Base-by-base conservation (phyloP, 2,113 vertebrate genomes). In the Lasiurus borealis region DNA sequence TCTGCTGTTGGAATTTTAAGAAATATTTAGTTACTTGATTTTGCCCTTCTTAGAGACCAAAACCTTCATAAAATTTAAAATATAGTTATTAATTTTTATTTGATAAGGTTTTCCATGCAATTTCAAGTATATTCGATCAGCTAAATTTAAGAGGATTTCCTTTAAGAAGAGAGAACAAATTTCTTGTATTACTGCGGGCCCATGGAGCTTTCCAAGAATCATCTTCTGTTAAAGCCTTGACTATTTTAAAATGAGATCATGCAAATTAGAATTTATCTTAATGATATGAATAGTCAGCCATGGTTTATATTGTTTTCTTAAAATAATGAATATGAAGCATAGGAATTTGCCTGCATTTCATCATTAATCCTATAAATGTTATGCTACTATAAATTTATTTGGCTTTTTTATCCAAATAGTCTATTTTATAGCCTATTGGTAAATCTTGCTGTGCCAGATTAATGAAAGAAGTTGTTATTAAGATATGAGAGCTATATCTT, bases 241-340 rank as follows among this genome's bases (percentile, higher is more conserved):
- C 36, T 31, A 8, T 62, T 95, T 85, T 84, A 75, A 92, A 87
- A 21, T 68, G 50, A 78, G 76, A 69, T 40, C 25, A 36, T 91
- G 31, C 75, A 12, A 75, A 83, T 34, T 64, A n/a, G 71, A 83
- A 84, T 75, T 2, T 2, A 46, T 85, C 69, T 59, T 80, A 85
- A 71, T 77, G 31, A 78, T 77, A 75, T 54, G 71, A 87, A 18
- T 48, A 50, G 23, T 84, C 15, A 12, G 44, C 6, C 4, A 15
- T 52, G 9, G 11, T 64, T 91, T 69, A 19, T 52, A 52, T 48
- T 59, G 2, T 88, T 69, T 90, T 84, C 19, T 93, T 94, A 69
- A 68, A 87, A 87, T 54, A 62, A 46, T 27, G 82, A 75, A 69
- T 86, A 76, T 62, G 75, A 76, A 82, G 46, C 68, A 50, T 2